These are phyloP conservation scores for Coptodon rendalli DNA, from an alignment of 2,113 vertebrate species.

Conservation along the genomic window DNA sequence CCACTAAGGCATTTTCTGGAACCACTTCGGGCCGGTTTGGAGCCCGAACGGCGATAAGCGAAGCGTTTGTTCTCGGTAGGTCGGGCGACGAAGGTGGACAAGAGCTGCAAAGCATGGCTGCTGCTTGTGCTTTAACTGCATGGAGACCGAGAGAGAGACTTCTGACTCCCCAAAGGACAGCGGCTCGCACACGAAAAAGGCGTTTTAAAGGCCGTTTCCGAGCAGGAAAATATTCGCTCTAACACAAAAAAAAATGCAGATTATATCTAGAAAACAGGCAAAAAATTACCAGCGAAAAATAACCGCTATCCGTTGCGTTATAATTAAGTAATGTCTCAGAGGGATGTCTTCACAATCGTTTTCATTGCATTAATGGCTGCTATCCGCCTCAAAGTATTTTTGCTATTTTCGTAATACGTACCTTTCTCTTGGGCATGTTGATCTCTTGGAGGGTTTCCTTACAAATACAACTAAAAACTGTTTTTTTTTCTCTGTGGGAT, in stretches of 20 bases:
- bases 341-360: slow-evolving; percentile 66
- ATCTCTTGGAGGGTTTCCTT: slow-evolving; percentile 61
- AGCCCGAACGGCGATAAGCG: slow-evolving; percentile 40
- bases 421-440: slow-evolving; percentile 83
- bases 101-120: slow-evolving; percentile 80
- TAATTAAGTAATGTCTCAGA: slow-evolving; percentile 71
- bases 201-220: slow-evolving; percentile 3
- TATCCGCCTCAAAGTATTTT: slow-evolving; percentile 41
- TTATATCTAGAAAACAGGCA: slow-evolving; percentile 46
- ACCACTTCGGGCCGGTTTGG: slow-evolving; percentile 38
- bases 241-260: slow-evolving; percentile 55
- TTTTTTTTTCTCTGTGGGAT: slow-evolving; percentile 56
- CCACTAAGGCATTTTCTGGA: slow-evolving; percentile 51
- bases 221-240: slow-evolving; percentile 50
- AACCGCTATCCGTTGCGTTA: slow-evolving; percentile 43
- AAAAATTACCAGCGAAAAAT: slow-evolving; percentile 18
- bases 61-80: slow-evolving; percentile 66
- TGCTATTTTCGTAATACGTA: slow-evolving; percentile 56
- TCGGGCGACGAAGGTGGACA: slow-evolving; percentile 72
- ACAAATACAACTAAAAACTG: slow-evolving; percentile 66
- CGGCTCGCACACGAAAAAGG: slow-evolving; percentile 34
- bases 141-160: slow-evolving; percentile 73
- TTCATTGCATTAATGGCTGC: slow-evolving; percentile 49
- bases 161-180: slow-evolving; percentile 71
- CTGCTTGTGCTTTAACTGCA: slow-evolving; percentile 78